Conservation (phyloP, 2,113 vertebrate species). For the Athene cunicularia region DNA sequence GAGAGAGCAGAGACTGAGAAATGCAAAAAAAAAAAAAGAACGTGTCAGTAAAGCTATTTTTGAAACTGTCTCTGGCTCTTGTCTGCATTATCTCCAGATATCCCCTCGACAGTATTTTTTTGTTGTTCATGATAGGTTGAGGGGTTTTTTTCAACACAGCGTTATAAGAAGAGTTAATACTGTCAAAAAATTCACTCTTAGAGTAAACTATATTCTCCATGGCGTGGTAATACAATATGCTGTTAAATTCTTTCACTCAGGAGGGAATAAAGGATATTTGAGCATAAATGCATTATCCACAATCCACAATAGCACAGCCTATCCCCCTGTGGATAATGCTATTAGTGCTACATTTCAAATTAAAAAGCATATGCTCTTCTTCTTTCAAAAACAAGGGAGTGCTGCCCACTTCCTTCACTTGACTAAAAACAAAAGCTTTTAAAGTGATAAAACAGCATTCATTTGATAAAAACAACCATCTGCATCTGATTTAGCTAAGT, state of each 20-base stretch:
- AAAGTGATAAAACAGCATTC: conserved; percentile 74
- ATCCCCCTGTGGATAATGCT: conserved; percentile 72
- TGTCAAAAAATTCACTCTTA: conserved; percentile 63
- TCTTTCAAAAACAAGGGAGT: conserved; percentile 57
- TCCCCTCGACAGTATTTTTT: neutral
- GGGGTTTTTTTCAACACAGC: neutral
- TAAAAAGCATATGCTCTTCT: conserved; percentile 78
- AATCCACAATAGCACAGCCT: conserved; percentile 66
- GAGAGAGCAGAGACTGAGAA: neutral
- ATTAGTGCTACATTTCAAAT: conserved; percentile 80
- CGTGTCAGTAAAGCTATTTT: neutral
- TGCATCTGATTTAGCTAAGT: conserved; percentile 75
- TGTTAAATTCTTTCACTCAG: conserved; percentile 68
- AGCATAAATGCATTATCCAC: conserved; percentile 75
- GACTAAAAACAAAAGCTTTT: conserved; percentile 79
- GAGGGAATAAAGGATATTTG: conserved; percentile 73
- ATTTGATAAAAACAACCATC: conserved; percentile 75
- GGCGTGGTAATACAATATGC: conserved; percentile 61
- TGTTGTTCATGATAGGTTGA: neutral
- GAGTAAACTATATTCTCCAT: conserved; percentile 58
- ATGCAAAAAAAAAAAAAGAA: neutral
- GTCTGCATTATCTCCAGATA: conserved; percentile 4
- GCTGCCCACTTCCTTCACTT: conserved; percentile 73
- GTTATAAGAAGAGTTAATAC: conserved; percentile 37
- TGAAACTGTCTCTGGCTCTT: neutral